Percentiles rank a stretch among this genome's conserved stretches.
Evolutionary conservation across 1,140 invertebrate genomes (phyloP).

Genomic region (Ceratoteleas bidentatus): DNA sequence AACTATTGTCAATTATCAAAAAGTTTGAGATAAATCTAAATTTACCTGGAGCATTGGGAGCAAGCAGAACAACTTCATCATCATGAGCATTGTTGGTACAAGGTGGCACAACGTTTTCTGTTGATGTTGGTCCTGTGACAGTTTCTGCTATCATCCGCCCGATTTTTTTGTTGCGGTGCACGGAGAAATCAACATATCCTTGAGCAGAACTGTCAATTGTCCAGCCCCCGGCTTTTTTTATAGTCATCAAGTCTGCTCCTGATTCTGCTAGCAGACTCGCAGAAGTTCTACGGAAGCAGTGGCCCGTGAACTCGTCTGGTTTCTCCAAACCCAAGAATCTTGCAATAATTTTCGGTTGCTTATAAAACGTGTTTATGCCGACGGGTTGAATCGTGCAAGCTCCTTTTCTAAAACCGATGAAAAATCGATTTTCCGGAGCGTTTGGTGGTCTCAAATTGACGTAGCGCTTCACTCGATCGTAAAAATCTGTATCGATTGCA

Average conservation of each 20-base stretch:
- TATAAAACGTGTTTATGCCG: constrained; percentile 42
- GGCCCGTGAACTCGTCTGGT: constrained; percentile 14
- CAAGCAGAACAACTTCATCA: too few relatives aligned
- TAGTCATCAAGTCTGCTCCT: constrained; percentile 2
- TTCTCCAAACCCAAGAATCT: constrained; percentile 27
- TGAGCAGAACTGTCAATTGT: constrained; percentile 9
- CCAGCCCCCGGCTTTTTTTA: constrained; percentile 20
- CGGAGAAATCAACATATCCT: constrained; percentile 15
- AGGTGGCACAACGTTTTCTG: neutral
- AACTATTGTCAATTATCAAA: too few relatives aligned
- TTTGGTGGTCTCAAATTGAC: constrained; percentile 26
- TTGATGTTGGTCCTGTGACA: neutral
- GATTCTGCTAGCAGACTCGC: constrained; percentile 7
- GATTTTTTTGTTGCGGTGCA: constrained; percentile 11
- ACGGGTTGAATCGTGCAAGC: constrained; percentile 40
- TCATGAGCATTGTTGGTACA: too few relatives aligned
- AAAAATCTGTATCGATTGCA: constrained; percentile 2
- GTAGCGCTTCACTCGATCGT: constrained; percentile 30
- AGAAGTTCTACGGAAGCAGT: constrained; percentile 17
- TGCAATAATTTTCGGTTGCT: constrained; percentile 35
- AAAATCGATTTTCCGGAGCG: constrained; percentile 36
- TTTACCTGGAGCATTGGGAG: too few relatives aligned
- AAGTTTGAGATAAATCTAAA: too few relatives aligned
- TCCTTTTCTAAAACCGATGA: constrained; percentile 15
- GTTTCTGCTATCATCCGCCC: constrained; percentile 9